Base-by-base conservation (phyloP, 2,888 invertebrate genomes). In the Eremobia ochroleuca region DNA sequence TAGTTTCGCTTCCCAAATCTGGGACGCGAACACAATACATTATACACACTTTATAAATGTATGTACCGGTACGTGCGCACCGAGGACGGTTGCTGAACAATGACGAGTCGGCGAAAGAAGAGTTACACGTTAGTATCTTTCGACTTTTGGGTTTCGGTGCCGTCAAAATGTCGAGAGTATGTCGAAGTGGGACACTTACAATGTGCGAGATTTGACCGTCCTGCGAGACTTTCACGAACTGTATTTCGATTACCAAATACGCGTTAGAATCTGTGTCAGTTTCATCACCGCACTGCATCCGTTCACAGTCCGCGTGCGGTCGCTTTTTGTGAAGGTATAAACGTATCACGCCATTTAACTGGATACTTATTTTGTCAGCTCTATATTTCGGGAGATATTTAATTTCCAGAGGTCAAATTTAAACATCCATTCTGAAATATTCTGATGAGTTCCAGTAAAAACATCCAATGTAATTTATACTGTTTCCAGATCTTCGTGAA, bases 201-300 rank as follows among this genome's bases (percentile, higher is more conserved):
- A 95, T 95, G 92, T 92, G 92, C 93, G 93, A 93, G 94, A 96
- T 94, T 94, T 94, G 92, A 91, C 95, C 93, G 95, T 95, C 96
- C 95, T 95, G 95, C 91, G 94, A 94, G 96, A 96, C 96, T 96
- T 97, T 97, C 96, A 96, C 96, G 96, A 94, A 93, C 94, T 94
- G 94, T 94, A 94, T 94, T 96, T 95, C 94, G 96, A 96, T 97
- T 96, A 96, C 96, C 96, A 96, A 97, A 97, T 96, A 94, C 94
- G 94, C 94, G 95, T 96, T 96, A 96, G 96, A 96, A 96, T 96
- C 96, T 97, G 96, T 96, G 96, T 96, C 96, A 96, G 95, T 96
- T 96, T 96, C 96, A 96, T 96, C 96, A 96, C 94, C 91, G 92
- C 92, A 92, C 94, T 94, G 95, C 95, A 95, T 96, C 95, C 96